Evolutionary conservation across 2,113 vertebrate species (phyloP).

Genomic region (Hypanus sabinus): DNA sequence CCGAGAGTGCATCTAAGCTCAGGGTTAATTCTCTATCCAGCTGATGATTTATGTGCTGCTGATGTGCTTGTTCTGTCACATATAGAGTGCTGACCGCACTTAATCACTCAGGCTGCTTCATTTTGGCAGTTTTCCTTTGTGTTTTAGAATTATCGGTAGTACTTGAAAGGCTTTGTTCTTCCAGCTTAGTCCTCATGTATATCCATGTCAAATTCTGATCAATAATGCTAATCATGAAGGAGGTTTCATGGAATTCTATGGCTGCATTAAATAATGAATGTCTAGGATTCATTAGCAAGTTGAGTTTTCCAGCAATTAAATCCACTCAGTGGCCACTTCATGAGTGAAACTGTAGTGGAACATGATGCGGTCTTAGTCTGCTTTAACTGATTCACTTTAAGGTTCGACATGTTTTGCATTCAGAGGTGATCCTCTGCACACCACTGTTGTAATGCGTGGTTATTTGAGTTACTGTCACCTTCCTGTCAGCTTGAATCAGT

Average conservation of each 20-base stretch:
- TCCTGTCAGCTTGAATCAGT: too few relatives aligned
- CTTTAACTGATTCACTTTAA: too few relatives aligned
- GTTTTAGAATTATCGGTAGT: not conserved
- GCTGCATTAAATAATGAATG: not conserved
- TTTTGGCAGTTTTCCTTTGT: conserved; percentile 20
- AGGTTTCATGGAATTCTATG: not conserved
- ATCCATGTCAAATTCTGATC: not conserved
- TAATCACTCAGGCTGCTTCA: conserved; percentile 38
- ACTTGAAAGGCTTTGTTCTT: not conserved
- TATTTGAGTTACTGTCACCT: too few relatives aligned
- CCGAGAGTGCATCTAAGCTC: conserved; percentile 42
- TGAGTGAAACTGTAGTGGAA: too few relatives aligned
- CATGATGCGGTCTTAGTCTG: too few relatives aligned
- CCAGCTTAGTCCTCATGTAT: not conserved
- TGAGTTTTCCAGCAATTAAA: not conserved
- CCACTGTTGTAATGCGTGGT: too few relatives aligned
- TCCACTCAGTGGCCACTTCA: too few relatives aligned
- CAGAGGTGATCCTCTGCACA: too few relatives aligned
- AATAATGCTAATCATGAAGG: not conserved
- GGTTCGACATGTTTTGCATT: too few relatives aligned
- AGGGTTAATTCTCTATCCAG: conserved; percentile 42
- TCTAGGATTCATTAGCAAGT: not conserved
- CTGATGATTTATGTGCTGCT: conserved; percentile 42
- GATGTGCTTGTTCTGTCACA: conserved; percentile 41
- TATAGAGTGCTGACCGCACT: conserved; percentile 37